A percentile compares a stretch with the other conserved stretches of the same genome.
phyloP scores from a whole-genome alignment of 2,797 vertebrate species.

The Cossypha dichroa region DNA sequence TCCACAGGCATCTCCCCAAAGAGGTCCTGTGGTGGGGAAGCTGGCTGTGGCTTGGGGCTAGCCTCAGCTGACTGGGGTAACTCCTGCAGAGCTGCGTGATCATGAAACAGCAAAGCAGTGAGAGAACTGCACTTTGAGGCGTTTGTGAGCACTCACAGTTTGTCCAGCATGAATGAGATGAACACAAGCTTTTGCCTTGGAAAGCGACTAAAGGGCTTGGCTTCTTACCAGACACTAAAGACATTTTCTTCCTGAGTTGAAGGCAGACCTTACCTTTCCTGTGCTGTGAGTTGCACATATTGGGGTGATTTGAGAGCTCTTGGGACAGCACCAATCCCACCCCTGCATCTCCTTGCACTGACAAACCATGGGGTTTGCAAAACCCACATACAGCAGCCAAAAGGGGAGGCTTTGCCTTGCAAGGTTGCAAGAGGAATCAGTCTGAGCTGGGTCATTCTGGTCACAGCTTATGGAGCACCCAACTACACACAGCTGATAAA shows the following conservation, averaged over 20 bases:
- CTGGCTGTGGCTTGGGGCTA: neutral
- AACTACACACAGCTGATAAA: fast-evolving
- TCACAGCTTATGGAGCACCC: neutral
- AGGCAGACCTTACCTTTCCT: neutral
- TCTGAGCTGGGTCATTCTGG: neutral
- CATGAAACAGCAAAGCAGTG: neutral
- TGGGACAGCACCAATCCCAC: neutral
- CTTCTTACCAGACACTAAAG: neutral
- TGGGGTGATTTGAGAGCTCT: neutral
- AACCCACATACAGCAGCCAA: fast-evolving
- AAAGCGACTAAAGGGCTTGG: neutral
- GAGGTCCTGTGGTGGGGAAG: neutral
- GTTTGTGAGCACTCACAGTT: neutral
- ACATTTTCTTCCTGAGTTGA: neutral
- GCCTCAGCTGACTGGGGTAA: neutral
- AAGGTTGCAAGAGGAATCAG: neutral
- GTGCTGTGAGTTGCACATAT: fast-evolving
- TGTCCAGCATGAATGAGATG: fast-evolving
- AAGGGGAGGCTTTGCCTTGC: neutral
- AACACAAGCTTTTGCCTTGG: neutral
- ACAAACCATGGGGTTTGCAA: neutral
- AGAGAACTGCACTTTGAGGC: fast-evolving
- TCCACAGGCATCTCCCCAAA: neutral
- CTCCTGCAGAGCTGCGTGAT: neutral
- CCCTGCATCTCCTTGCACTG: neutral